These are phyloP conservation scores for Asobara japonica DNA, from an alignment of 1,140 invertebrate genomes.

Conservation along the genomic window DNA sequence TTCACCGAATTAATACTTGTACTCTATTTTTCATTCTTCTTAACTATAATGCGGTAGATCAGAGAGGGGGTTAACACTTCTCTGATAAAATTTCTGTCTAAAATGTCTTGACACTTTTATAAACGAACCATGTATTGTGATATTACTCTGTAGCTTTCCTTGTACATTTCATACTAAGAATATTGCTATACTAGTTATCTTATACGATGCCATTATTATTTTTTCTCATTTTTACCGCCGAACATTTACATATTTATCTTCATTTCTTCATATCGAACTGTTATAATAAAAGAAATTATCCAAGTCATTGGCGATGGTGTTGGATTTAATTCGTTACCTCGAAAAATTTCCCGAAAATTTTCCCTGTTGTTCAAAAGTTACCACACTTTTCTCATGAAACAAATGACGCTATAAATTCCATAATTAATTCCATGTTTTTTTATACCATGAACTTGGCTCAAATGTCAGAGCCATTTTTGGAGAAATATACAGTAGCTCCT, in stretches of 20 bases:
- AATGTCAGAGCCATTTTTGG: constrained; percentile 35
- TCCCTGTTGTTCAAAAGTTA: background rate
- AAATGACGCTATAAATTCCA: constrained; percentile 34
- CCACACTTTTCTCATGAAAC: constrained; percentile 37
- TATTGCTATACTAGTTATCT: constrained; percentile 45
- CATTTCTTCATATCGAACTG: constrained; percentile 65
- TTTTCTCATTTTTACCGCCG: constrained; percentile 62
- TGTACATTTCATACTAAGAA: constrained; percentile 58
- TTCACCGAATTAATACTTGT: too few relatives aligned
- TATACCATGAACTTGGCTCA: background rate
- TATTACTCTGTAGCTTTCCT: constrained; percentile 66
- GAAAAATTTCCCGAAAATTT: constrained; percentile 27
- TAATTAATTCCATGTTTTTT: background rate
- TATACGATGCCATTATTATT: constrained; percentile 51
- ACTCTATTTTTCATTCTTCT: background rate
- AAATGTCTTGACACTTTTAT: constrained; percentile 54
- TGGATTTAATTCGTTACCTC: constrained; percentile 26
- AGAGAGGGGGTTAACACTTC: background rate
- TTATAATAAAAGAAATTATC: constrained; percentile 63
- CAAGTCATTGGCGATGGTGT: constrained; percentile 42
- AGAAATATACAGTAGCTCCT: constrained; percentile 61
- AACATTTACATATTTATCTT: constrained; percentile 67
- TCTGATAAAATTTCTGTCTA: background rate
- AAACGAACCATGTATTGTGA: constrained; percentile 68
- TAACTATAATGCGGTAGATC: background rate